phyloP scores from a whole-genome alignment of 2,888 invertebrate species.

The Trachelus stipa region DNA sequence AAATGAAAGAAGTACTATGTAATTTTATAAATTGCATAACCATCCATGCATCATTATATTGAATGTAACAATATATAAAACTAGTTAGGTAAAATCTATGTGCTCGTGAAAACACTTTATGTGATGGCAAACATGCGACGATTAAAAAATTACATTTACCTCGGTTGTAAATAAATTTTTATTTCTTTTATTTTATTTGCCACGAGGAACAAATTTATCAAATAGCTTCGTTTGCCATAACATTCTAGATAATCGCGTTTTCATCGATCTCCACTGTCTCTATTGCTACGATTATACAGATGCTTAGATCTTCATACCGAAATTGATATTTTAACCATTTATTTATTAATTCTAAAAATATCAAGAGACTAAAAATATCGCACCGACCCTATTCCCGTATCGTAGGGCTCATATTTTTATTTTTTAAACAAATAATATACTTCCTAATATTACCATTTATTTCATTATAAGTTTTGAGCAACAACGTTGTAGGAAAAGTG shows the following conservation, averaged over 20 bases:
- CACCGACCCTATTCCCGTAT: neutral
- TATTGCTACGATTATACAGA: neutral
- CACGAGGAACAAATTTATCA: neutral
- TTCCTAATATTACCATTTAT: conserved; percentile 34
- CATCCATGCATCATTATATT: conserved; percentile 4
- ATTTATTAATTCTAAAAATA: neutral
- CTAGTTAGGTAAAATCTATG: conserved; percentile 23
- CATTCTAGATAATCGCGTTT: neutral
- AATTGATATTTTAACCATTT: neutral
- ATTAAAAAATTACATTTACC: neutral
- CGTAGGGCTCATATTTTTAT: neutral
- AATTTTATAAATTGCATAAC: neutral
- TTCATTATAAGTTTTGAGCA: conserved; percentile 52
- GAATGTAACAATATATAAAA: conserved; percentile 21
- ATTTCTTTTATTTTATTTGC: neutral
- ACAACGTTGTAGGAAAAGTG: conserved; percentile 42
- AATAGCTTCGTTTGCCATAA: neutral
- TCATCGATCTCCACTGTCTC: neutral
- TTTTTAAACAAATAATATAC: conserved; percentile 15
- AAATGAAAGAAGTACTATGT: neutral
- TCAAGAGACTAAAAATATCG: neutral
- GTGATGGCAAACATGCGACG: neutral
- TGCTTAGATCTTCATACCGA: neutral
- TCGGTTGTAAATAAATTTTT: neutral
- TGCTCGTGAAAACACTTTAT: neutral